These are phyloP conservation scores for Brenthis hecate DNA, from an alignment of 2,888 invertebrate genomes.

Conservation along the genomic window DNA sequence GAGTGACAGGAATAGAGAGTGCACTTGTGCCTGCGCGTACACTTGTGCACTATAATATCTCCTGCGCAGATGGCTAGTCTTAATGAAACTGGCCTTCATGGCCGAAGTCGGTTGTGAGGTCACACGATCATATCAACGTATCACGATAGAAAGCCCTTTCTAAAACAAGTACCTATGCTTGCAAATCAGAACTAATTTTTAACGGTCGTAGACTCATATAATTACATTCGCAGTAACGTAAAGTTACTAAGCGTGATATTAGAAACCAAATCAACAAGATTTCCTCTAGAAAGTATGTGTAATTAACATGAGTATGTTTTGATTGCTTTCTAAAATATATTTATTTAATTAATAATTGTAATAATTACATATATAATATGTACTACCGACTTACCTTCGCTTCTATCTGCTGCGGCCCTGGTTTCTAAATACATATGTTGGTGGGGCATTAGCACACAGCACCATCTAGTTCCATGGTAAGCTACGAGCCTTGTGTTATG, in stretches of 20 bases:
- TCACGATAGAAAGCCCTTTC: slow-evolving; percentile 1
- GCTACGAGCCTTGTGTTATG: too few species aligned
- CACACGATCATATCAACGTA: too few species aligned
- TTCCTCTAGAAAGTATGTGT: slow-evolving; percentile 7
- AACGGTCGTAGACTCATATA: slow-evolving; percentile 11
- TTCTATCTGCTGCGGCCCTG: too few species aligned
- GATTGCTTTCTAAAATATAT: neutral
- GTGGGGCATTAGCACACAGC: too few species aligned
- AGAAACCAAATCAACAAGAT: slow-evolving; percentile 1
- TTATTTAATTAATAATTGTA: neutral
- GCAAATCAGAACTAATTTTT: neutral
- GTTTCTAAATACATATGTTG: too few species aligned
- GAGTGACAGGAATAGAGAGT: too few species aligned
- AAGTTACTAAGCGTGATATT: slow-evolving; percentile 7
- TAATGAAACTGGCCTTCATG: too few species aligned
- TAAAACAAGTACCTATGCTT: neutral
- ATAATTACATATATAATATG: neutral
- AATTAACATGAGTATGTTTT: slow-evolving; percentile 6
- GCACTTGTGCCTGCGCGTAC: too few species aligned
- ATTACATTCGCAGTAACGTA: neutral
- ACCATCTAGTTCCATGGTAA: too few species aligned
- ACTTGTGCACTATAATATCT: too few species aligned
- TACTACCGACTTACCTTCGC: neutral
- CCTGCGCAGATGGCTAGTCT: too few species aligned
- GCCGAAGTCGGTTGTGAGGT: too few species aligned